A percentile compares a stretch with the other conserved stretches of the same genome.
Evolutionary conservation across 2,113 vertebrate species (phyloP).

Genomic region (Serilophus lunatus): DNA sequence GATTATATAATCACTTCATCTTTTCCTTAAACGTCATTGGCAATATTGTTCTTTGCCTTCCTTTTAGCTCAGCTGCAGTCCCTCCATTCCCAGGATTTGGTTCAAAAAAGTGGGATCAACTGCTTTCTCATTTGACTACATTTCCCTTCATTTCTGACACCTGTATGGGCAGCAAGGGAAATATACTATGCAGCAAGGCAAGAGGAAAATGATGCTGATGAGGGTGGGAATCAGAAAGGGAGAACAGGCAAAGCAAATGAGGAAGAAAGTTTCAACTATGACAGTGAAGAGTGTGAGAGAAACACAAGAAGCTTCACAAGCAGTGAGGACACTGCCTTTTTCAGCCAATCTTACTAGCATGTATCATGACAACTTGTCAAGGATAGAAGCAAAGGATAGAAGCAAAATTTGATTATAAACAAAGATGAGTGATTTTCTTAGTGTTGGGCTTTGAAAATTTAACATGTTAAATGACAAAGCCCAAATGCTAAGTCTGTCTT

Average conservation of each 20-base stretch:
- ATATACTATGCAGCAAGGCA: background rate
- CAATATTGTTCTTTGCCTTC: background rate
- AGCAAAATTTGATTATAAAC: slow-evolving; percentile 32
- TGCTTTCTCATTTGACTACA: background rate
- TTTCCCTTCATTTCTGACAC: fast-evolving
- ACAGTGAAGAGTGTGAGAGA: background rate
- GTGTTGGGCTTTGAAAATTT: background rate
- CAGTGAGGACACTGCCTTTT: background rate
- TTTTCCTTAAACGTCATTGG: background rate
- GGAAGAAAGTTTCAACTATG: background rate
- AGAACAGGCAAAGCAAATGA: background rate
- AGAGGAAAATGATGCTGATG: background rate
- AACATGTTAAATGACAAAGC: background rate
- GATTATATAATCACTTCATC: background rate
- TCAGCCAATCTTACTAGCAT: background rate
- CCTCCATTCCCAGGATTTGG: background rate
- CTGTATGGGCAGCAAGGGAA: background rate
- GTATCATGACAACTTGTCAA: background rate
- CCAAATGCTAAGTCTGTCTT: background rate
- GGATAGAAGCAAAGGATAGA: background rate
- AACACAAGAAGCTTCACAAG: background rate
- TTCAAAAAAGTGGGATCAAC: background rate
- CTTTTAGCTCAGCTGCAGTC: background rate
- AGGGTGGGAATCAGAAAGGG: background rate
- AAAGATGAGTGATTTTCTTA: background rate